Conservation (phyloP, 2,113 vertebrate genomes). For the Porphyrio hochstetteri region DNA sequence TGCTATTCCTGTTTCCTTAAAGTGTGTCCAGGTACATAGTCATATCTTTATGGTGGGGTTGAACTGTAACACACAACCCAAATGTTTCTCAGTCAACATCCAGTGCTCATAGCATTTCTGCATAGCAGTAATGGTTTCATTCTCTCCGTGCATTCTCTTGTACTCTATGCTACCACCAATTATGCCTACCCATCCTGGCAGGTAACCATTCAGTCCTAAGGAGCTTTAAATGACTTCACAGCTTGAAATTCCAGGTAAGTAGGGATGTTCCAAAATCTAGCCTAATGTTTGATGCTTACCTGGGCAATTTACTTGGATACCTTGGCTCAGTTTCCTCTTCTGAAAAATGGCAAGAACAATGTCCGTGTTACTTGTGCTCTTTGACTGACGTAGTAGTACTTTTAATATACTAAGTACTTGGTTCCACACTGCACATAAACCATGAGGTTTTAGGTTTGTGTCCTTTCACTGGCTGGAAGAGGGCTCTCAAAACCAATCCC, state of each 20-base stretch:
- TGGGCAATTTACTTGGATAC: background rate
- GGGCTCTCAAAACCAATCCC: background rate
- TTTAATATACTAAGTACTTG: background rate
- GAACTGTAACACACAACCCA: background rate
- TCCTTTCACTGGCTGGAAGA: background rate
- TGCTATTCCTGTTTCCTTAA: background rate
- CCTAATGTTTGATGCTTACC: background rate
- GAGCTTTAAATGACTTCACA: background rate
- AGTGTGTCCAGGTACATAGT: background rate
- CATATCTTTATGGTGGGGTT: background rate
- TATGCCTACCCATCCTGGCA: background rate
- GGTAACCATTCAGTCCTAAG: background rate
- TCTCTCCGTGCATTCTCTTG: background rate
- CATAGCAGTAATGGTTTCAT: background rate
- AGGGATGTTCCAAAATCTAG: background rate
- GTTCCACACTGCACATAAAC: background rate
- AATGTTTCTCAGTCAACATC: background rate
- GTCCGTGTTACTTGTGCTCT: background rate
- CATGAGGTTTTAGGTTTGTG: background rate
- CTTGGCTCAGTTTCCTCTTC: background rate
- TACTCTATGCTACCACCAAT: background rate
- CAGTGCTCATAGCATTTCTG: background rate
- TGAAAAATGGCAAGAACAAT: background rate
- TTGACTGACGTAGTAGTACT: background rate
- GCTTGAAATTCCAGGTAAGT: constrained; percentile 6